phyloP scores from a whole-genome alignment of 2,113 vertebrate genomes.

The Labrus mixtus region DNA sequence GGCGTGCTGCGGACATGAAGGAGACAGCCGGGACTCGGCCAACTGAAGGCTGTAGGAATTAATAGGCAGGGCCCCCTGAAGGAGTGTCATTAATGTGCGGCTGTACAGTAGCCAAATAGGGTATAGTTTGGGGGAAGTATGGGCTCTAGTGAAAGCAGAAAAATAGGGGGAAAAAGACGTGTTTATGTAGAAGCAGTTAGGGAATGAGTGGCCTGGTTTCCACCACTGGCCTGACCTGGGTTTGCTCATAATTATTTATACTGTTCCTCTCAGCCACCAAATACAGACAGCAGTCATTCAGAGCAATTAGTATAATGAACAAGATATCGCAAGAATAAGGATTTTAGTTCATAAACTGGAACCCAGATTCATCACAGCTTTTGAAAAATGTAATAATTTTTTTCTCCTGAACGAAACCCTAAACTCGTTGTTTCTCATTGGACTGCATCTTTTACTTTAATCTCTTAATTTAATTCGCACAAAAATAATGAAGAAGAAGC shows the following conservation, averaged over 20 bases:
- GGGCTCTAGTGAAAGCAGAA: conserved; percentile 60
- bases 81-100: conserved; percentile 65
- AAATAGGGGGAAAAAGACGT: conserved; percentile 52
- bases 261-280: conserved; percentile 61
- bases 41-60: conserved; percentile 57
- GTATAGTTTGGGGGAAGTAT: conserved; percentile 24
- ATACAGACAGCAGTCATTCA: conserved; percentile 60
- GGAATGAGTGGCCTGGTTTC: conserved; percentile 63
- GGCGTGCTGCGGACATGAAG: conserved; percentile 68
- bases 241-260: conserved; percentile 69
- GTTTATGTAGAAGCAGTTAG: conserved; percentile 61
- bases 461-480: not conserved
- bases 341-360: not conserved
- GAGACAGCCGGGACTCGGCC: conserved; percentile 61
- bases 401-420: too few species aligned
- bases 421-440: not conserved
- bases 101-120: conserved; percentile 69
- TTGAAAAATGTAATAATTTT: too few species aligned
- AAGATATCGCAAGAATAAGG: conserved; percentile 22
- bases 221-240: conserved; percentile 40
- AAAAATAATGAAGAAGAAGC: not conserved
- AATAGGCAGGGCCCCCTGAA: conserved; percentile 57
- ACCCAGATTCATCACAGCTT: too few species aligned
- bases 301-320: conserved; percentile 52
- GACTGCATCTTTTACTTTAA: not conserved